Base-by-base conservation (phyloP, 2,113 vertebrate genomes). In the Phalacrocorax aristotelis region DNA sequence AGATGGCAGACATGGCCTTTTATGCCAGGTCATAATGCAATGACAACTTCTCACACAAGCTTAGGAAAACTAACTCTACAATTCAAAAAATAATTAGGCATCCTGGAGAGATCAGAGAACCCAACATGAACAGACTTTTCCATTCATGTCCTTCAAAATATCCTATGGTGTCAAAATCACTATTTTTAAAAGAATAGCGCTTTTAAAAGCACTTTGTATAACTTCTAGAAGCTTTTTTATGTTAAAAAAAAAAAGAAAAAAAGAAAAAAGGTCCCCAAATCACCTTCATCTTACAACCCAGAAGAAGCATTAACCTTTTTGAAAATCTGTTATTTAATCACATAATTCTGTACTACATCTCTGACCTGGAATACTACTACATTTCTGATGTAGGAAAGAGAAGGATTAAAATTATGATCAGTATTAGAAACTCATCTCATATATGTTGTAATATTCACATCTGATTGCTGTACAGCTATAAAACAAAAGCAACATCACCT, bases 31-130 rank as follows among this genome's bases (percentile, higher is more conserved):
- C 61, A 72, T 42, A 88, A 89, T 40, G 19, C 25, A 83, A 40
- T 46, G 55, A 89, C 34, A 71, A 13, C 22, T 93, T 90, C 79
- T 91, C 72, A 93, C 32, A 70, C 26, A 66, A 91, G 78, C 70
- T 83, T 92, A 93, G 65, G 49, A 90, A 71, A 77, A 49, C 32
- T 89, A 94, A 84, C 23, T 86, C 42, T 49, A 49, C 42, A 78
- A 38, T 55, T 94, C 40, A 78, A 87, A n/a, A 95, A 93, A 83
- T 97, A 97, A 97, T 96, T 79, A 89, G 88, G 58, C 49, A 85
- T 71, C 95, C 87, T 71, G 79, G 72, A 94, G 89, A 95, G 93
- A 95, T 88, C 72, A 96, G 66, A 96, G 81, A 83, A 88, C 15
- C 21, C 83, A 96, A 81, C 18, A 55, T 11, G 72, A 81, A 61